Evolutionary conservation across 2,113 vertebrate species (phyloP), one percentile per base, ranked within the genome.

Genomic region (Dicrurus megarhynchus): DNA sequence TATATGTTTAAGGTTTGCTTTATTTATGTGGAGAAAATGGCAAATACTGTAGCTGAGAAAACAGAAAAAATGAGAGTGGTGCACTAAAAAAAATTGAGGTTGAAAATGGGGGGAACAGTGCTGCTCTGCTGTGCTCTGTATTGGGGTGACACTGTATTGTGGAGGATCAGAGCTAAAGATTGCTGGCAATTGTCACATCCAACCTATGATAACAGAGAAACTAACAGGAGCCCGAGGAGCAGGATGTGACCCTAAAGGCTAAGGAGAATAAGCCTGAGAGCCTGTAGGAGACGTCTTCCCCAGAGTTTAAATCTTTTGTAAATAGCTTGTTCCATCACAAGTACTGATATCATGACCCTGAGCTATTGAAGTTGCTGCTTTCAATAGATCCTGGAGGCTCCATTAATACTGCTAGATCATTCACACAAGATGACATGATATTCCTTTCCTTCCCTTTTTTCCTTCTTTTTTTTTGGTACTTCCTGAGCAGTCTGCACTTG

Each of bases 251-350:
- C 97, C 93, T 35, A 95, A 96, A 95, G 95, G 94, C 94, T 94
- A 88, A 87, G 91, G 71, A 96, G 94, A 95, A 87, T 95, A 96
- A 97, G 82, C 91, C 78, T 75, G 87, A 90, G 79, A 96, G 94
- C 76, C 93, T 89, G 85, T 69, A 94, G 93, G 95, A 96, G 93
- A 91, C 3, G 3, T 93, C 96, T 96, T 97, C 95, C 90, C 91
- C 73, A 82, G 85, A 81, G 95, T 89, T 97, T 97, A 97, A 97
- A 97, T 97, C 96, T 97, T 97, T 97, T 96, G 96, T 97, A 96
- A 97, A 96, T 94, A 96, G 95, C 95, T 96, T 96, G 95, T 95
- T 97, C 97, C 94, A 96, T 96, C 97, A 96, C 95, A 90, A 96
- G 96, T 95, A 90, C 95, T 95, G 97, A 97, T 96, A 94, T 84